These are phyloP conservation scores for Piprites chloris DNA, from an alignment of 2,113 vertebrate genomes.

Conservation along the genomic window DNA sequence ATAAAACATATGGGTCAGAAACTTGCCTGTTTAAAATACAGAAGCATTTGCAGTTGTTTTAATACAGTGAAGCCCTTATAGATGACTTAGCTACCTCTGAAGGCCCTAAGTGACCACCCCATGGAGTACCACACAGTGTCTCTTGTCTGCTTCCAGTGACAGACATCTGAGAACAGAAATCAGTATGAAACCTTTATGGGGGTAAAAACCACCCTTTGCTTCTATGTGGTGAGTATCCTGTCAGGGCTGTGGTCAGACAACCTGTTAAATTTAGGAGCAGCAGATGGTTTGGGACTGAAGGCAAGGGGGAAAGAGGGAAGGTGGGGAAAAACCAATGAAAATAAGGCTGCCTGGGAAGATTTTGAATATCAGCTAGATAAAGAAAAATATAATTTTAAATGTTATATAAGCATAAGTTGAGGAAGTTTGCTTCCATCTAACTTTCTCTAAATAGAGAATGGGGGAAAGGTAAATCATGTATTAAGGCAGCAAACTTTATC, in stretches of 20 bases:
- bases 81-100: background rate
- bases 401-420: background rate
- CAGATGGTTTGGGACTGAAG: background rate
- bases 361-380: background rate
- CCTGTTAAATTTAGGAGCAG: background rate
- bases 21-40: background rate
- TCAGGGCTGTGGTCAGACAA: background rate
- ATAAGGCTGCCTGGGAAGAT: background rate
- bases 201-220: background rate
- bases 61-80: background rate
- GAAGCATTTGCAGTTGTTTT: background rate
- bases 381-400: background rate
- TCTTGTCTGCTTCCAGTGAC: background rate
- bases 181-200: background rate
- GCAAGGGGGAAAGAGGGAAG: background rate
- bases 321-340: background rate
- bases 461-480: background rate
- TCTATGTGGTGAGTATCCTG: background rate
- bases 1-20: background rate
- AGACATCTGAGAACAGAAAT: background rate
- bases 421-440: background rate
- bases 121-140: background rate
- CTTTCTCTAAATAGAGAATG: background rate
- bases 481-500: background rate
- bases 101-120: background rate